These are phyloP conservation scores for Phyllostomus discolor DNA, from an alignment of 2,113 vertebrate species.

Conservation along the genomic window DNA sequence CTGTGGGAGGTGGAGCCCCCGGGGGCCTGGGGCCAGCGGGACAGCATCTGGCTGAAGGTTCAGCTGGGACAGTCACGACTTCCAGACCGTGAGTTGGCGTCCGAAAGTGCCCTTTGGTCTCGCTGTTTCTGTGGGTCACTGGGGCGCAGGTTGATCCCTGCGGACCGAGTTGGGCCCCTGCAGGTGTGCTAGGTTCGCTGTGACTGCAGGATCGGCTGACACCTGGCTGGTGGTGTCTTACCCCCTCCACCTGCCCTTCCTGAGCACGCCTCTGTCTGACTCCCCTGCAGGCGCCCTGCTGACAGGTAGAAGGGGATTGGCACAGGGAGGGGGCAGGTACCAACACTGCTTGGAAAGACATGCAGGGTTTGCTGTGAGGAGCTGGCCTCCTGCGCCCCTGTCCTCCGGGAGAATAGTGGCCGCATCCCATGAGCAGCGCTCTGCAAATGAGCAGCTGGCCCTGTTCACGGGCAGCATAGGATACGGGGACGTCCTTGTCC, in stretches of 20 bases:
- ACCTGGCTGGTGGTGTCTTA: rapidly evolving
- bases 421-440: rapidly evolving
- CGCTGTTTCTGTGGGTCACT: rapidly evolving
- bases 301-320: rapidly evolving
- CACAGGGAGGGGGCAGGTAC: background rate
- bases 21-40: slow-evolving; percentile 87
- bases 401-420: rapidly evolving
- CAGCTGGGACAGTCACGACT: slow-evolving; percentile 75
- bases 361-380: background rate
- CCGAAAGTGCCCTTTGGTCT: background rate
- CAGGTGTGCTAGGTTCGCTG: rapidly evolving
- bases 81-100: slow-evolving; percentile 74
- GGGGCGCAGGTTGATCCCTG: rapidly evolving
- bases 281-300: background rate
- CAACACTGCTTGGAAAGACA: background rate
- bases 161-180: rapidly evolving
- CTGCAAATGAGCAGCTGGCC: too few species aligned
- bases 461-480: background rate
- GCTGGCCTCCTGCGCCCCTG: rapidly evolving
- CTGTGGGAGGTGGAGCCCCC: slow-evolving; percentile 93
- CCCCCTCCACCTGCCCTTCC: background rate
- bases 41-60: slow-evolving; percentile 91
- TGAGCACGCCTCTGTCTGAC: background rate
- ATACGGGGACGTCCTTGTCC: rapidly evolving
- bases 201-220: rapidly evolving